Evolutionary conservation across 2,113 vertebrate genomes (phyloP).

Genomic region (Acrocephalus kingi): DNA sequence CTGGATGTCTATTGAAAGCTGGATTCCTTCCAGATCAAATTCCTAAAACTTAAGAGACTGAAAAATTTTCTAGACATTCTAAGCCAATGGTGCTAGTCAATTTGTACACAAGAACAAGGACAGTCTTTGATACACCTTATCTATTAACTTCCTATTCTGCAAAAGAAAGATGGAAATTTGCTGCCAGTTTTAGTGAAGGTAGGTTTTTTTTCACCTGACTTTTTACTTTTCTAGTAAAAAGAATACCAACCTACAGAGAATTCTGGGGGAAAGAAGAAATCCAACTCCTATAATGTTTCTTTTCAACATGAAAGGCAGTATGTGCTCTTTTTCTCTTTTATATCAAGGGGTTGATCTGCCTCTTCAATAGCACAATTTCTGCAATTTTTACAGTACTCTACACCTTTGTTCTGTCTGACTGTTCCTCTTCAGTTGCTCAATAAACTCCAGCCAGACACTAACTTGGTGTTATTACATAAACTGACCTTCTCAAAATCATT

Average conservation of each 20-base stretch:
- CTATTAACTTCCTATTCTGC: not conserved
- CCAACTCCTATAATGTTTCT: not conserved
- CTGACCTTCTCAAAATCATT: slow-evolving; percentile 22
- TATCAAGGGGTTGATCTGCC: not conserved
- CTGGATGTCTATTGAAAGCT: not conserved
- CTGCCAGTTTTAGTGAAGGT: not conserved
- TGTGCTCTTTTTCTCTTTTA: not conserved
- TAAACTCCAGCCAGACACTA: not conserved
- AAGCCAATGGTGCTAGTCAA: not conserved
- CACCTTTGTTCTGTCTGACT: not conserved
- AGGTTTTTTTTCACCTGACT: not conserved
- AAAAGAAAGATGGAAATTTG: not conserved
- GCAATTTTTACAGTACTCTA: not conserved
- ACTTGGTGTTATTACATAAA: not conserved
- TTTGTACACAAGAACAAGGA: not conserved
- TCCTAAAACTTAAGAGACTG: not conserved
- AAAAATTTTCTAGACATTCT: not conserved
- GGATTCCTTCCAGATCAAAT: not conserved
- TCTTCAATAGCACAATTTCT: not conserved
- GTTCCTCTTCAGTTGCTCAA: not conserved
- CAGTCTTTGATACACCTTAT: not conserved
- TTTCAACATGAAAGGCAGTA: not conserved
- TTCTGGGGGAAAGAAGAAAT: not conserved
- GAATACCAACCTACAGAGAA: not conserved
- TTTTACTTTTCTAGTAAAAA: not conserved